Base-by-base conservation (phyloP, 1,140 invertebrate species). In the Papilio xuthus region DNA sequence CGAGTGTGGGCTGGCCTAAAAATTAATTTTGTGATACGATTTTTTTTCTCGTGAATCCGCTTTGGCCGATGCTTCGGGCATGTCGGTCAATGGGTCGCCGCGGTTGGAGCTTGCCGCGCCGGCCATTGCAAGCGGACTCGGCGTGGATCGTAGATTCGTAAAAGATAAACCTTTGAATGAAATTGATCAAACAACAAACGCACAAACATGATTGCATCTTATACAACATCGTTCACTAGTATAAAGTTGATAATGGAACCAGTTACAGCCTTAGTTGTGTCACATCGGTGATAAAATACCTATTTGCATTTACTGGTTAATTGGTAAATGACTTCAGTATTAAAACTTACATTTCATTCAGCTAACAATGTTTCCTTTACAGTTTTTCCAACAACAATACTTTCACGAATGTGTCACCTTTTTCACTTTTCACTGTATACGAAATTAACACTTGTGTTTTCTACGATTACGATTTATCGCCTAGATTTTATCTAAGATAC, bases 11-110 rank as follows among this genome's bases (percentile, higher is more conserved):
- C 83, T 89, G 92, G 84, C 90, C 92, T 89, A 86, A 93, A 93
- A 91, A 91, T 90, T 89, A 84, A 88, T 82, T 88, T 90, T 86
- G 90, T 92, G 92, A 92, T 93, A 90, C 84, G 87, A 89, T 89
- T 93, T 91, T 91, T 90, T 89, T 86, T 82, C 72, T 74, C 72
- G 81, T 83, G 83, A 87, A 84, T 87, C 82, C 84, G 85, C 82
- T 80, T 83, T 67, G 75, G 81, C 74, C 74, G 79, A 81, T 79
- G 83, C 76, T 79, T n/a, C 77, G 37, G 23, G 73, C 79, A 84
- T 82, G 80, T 88, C 79, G 84, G 90, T 89, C 86, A 90, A 80
- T 86, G 80, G 86, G 89, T 85, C 88, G 80, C 69, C 79, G 82
- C 84, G 83, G 81, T 77, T 26, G 77, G 18, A 60, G 69, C 47